Evolutionary conservation across 1,140 invertebrate species (phyloP), one percentile per base, ranked within the genome.

Genomic region (Heliconius himera): DNA sequence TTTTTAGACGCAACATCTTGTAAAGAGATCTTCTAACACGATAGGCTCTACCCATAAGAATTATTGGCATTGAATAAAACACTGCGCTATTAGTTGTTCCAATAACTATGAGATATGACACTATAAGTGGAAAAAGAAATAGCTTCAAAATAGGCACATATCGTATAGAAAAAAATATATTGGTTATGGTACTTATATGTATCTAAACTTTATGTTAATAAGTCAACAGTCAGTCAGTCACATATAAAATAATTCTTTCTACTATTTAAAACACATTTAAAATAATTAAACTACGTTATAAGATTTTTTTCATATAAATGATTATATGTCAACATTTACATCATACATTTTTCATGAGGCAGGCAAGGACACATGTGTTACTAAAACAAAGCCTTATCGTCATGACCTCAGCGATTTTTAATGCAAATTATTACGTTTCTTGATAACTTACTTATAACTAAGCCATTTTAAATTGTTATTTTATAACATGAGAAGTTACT

Each of bases 321-420:
- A 26, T 26, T 66, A 66, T 66, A 66, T 66, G 60, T 66, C 22
- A 72, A 70, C 33, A 77, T 77, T 77, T 26, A 29, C 70, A 76
- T 76, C 56, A 13, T 11, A 60, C 38, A 49, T 76, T 29, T 73
- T 66, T 66, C 60, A 77, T 56, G 79, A 84, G 86, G 82, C n/a
- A n/a, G n/a, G n/a, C 89, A 90, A 92, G 90, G 89, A 85, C 90
- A 92, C 90, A 91, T 87, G 74, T 91, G 90, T 77, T 80, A 78
- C 74, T 79, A 75, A 36, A 77, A 82, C 78, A 80, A 80, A 89
- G 83, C 80, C 85, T 76, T 78, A 70, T 78, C 80, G 76, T 74
- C 76, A 86, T 87, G 88, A 82, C 89, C 91, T 81, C 84, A 80
- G 73, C 77, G 89, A 89, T 87, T 87, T 46, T 79, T 79, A 82